phyloP scores from a whole-genome alignment of 2,113 vertebrate species.

The Notechis scutatus region DNA sequence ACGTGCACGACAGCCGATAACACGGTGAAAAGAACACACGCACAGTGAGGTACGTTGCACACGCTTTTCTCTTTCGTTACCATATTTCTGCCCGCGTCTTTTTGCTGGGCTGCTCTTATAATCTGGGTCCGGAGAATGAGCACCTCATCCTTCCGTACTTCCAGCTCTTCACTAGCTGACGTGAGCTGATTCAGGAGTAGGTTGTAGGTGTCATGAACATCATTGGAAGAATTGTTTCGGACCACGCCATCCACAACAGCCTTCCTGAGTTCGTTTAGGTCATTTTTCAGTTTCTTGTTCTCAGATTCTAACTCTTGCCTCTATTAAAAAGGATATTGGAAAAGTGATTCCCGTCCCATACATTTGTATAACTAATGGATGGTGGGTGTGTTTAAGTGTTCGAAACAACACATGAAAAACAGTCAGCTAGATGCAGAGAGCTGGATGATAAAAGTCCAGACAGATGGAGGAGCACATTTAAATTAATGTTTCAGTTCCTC shows the following conservation, averaged over 20 bases:
- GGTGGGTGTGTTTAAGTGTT: neutral
- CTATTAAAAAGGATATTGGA: slow-evolving; percentile 66
- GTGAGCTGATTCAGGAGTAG: slow-evolving; percentile 87
- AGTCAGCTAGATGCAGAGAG: neutral
- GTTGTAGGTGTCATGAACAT: slow-evolving; percentile 76
- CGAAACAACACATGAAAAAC: fast-evolving
- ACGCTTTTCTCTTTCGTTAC: slow-evolving; percentile 52
- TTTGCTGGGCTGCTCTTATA: slow-evolving; percentile 74
- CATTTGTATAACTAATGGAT: neutral
- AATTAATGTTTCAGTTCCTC: neutral
- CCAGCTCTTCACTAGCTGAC: slow-evolving; percentile 86
- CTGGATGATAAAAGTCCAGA: neutral
- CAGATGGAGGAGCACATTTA: neutral
- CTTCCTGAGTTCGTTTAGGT: slow-evolving; percentile 87
- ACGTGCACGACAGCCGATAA: neutral
- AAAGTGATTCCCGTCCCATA: neutral
- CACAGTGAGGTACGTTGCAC: neutral
- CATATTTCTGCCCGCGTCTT: slow-evolving; percentile 50
- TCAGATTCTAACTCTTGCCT: slow-evolving; percentile 91
- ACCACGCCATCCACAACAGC: slow-evolving; percentile 68
- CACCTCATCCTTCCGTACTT: slow-evolving; percentile 94
- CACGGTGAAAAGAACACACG: neutral
- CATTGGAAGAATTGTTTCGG: slow-evolving; percentile 58
- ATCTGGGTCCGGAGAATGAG: slow-evolving; percentile 89
- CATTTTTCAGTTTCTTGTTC: slow-evolving; percentile 95